Base-by-base conservation (phyloP, 2,888 invertebrate genomes). In the Deroplatys truncata region DNA sequence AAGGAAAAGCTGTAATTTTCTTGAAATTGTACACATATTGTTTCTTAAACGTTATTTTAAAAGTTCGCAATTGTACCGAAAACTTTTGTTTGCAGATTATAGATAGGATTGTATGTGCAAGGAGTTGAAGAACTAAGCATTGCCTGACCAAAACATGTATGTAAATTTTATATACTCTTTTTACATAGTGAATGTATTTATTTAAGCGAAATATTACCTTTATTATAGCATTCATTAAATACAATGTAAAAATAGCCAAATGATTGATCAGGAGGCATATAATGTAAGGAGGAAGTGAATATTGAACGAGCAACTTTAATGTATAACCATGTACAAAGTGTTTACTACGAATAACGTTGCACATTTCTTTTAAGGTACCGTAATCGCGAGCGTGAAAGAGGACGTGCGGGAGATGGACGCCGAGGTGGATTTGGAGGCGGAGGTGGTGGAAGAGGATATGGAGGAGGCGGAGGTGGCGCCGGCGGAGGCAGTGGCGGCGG, bases 361-460 rank as follows among this genome's bases (percentile, higher is more conserved):
- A 20, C 10, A 31, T 86, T 49, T 20, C 0, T 72, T 89, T 85
- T 31, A 84, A 90, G 90, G 90, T 90, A 85, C 84, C 90, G 90
- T 28, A 89, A 90, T 88, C 86, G 90, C 20, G 88, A 86, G 15
- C 90, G 90, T 56, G 90, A 90, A 43, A 84, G 90, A 35, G 89
- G 88, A 31, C 88, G 90, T 49, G 28, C 85, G 10, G 90, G 90
- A 72, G 90, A 90, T 31, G 90, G 89, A 28, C 88, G 90, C 25
- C 90, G 90, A n/a, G 87, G 87, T 82, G 90, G 89, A 35, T 83
- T 88, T 25, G 84, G 88, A n/a, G 87, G 87, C 28, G 83, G 88
- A 28, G 43, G 82, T 16, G 87, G 90, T 10, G 85, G 88, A 13
- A 49, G 90, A 20, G 85, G 89, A 13, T 83, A 84, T 35, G 90